A percentile compares a stretch with the other conserved stretches of the same genome.
Evolutionary conservation across 2,888 invertebrate species (phyloP).

Genomic region (Lasioglossum calceatum): DNA sequence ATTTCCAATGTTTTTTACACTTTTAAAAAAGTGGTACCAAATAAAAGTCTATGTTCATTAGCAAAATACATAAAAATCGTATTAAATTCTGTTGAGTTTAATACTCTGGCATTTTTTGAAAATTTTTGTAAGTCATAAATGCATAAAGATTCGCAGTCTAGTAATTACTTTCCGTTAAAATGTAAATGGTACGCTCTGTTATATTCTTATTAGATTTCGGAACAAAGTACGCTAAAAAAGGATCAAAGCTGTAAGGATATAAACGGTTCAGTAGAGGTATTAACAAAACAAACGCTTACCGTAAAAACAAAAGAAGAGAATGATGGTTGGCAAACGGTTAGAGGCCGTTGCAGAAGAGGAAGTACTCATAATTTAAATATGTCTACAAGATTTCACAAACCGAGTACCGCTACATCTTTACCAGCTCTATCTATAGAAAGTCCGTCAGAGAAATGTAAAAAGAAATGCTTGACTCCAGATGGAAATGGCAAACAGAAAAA

Average conservation of each 20-base stretch:
- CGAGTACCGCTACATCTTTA: constrained; percentile 92
- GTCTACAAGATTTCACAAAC: constrained; percentile 91
- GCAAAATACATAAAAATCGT: too few species aligned
- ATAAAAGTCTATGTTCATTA: too few species aligned
- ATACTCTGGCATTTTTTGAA: too few species aligned
- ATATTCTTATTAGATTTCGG: constrained; percentile 59
- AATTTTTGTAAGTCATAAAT: too few species aligned
- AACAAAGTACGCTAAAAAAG: constrained; percentile 57
- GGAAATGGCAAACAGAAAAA: constrained; percentile 69
- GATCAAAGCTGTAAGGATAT: constrained; percentile 73
- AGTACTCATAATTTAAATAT: constrained; percentile 87
- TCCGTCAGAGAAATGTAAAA: constrained; percentile 77
- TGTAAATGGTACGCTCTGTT: not conserved
- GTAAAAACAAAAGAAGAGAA: constrained; percentile 79
- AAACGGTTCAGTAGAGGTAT: constrained; percentile 80
- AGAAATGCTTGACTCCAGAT: constrained; percentile 76
- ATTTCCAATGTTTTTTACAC: too few species aligned
- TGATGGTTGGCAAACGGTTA: constrained; percentile 96
- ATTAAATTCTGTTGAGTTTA: too few species aligned
- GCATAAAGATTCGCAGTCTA: too few species aligned
- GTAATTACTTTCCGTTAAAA: not conserved
- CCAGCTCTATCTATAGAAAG: constrained; percentile 88
- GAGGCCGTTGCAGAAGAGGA: constrained; percentile 89
- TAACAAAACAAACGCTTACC: constrained; percentile 74
- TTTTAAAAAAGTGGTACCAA: too few species aligned